Evolutionary conservation across 2,113 vertebrate genomes (phyloP), one percentile per base, ranked within the genome.

Genomic region (Entomyzon cyanotis): DNA sequence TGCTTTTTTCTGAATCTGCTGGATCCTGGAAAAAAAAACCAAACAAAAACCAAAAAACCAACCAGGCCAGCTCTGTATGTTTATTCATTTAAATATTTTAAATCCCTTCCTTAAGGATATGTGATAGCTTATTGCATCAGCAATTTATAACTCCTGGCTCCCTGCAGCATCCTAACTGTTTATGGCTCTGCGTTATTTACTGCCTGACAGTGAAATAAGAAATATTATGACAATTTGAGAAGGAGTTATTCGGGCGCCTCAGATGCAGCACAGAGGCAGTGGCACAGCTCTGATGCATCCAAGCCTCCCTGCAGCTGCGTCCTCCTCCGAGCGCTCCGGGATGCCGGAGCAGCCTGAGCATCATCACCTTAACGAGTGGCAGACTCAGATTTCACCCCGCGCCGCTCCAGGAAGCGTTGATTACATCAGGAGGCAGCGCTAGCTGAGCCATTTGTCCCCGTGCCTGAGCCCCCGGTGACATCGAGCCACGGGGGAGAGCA

Each of bases 51-150:
- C 23, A 16, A 16, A 3, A 17, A 25, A 13, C 44, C 14, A 46
- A 73, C 1, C 28, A 85, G 47, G 30, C 22, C 64, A 84, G 22
- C 46, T 91, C 92, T 84, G 37, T 56, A 47, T 77, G 35, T 44
- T 86, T 84, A 89, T 73, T 87, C 44, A 35, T 46, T 87, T 89
- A 31, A 58, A 42, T 65, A 70, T 87, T 93, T 67, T 63, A 82
- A 94, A 94, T 78, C 69, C 25, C 30, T 87, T 91, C 64, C 85
- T 87, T 91, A 91, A 93, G 82, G 68, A 78, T 81, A 70, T 55
- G 41, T 49, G 73, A 96, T 70, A 50, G 81, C n/a, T 89, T 78
- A 84, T 67, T 87, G 69, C 94, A 89, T 53, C 81, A 70, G 55
- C 81, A 87, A n/a, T 89, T 95, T 81, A 53, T 78, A 91, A 75